phyloP scores from a whole-genome alignment of 2,113 vertebrate genomes.

The Alexandromys fortis region DNA sequence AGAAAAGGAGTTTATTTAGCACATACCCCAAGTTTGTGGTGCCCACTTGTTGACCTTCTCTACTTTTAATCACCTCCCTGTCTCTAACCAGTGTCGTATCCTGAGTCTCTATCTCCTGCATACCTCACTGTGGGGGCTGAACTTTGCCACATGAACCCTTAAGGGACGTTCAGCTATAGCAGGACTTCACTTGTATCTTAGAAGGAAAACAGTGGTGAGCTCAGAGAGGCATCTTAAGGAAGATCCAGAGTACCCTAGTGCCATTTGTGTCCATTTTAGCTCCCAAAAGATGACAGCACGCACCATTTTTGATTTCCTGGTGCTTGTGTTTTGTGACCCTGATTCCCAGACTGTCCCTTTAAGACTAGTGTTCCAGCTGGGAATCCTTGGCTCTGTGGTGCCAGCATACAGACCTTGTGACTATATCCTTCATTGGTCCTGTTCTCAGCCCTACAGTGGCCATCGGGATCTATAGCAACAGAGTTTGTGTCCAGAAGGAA shows the following conservation, averaged over 20 bases:
- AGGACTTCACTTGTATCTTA: background rate
- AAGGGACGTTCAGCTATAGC: background rate
- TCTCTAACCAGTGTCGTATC: background rate
- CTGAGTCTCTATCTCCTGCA: background rate
- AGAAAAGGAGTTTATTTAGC: background rate
- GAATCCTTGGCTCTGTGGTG: background rate
- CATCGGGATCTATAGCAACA: accelerated
- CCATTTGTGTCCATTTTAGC: accelerated
- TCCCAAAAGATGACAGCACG: accelerated
- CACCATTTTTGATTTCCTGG: accelerated
- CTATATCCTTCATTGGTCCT: accelerated
- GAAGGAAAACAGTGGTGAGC: accelerated
- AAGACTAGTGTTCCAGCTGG: background rate
- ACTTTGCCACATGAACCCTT: too few species aligned
- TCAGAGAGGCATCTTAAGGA: background rate
- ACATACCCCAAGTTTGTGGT: background rate
- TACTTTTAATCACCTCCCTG: background rate
- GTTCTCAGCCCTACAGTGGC: background rate
- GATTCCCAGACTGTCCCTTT: background rate
- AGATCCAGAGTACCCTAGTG: background rate
- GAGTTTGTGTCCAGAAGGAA: background rate
- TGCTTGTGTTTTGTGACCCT: background rate
- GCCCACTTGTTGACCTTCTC: background rate
- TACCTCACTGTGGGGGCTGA: background rate
- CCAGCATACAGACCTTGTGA: too few species aligned